phyloP scores from a whole-genome alignment of 64 coral and sea anemone genomes.

The Montipora cactus region DNA sequence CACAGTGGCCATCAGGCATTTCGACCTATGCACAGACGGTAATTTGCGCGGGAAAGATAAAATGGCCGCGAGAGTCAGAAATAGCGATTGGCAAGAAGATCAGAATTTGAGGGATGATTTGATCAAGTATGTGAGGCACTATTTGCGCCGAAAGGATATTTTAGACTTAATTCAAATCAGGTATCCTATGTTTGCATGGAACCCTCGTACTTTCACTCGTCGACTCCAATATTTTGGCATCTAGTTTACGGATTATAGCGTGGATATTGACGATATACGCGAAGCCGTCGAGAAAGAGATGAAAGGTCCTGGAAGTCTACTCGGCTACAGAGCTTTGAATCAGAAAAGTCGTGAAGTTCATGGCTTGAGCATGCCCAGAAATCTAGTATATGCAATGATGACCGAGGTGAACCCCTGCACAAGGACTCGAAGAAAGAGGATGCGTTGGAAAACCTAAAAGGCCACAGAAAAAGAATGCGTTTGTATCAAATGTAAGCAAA shows the following conservation, averaged over 20 bases:
- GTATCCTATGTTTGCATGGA: slow-evolving; percentile 58
- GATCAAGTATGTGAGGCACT: neutral
- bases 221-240: neutral
- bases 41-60: too few species aligned
- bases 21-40: too few species aligned
- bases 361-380: slow-evolving; percentile 41
- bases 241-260: too few species aligned
- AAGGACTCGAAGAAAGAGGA: slow-evolving; percentile 41
- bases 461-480: too few species aligned
- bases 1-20: too few species aligned
- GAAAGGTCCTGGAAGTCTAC: too few species aligned
- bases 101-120: slow-evolving; percentile 48
- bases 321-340: too few species aligned
- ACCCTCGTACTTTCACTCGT: slow-evolving; percentile 35
- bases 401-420: slow-evolving; percentile 21
- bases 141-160: neutral
- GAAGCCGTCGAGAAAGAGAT: too few species aligned
- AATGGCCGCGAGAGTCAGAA: too few species aligned
- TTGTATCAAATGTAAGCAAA: too few species aligned
- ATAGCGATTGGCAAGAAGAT: slow-evolving; percentile 21
- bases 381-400: slow-evolving; percentile 50
- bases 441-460: neutral
- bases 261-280: too few species aligned
- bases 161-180: slow-evolving; percentile 1
- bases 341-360: too few species aligned